A percentile compares a stretch with the other conserved stretches of the same genome.
These are phyloP conservation scores for Aphelenchoides fujianensis DNA, from an alignment of 1,140 invertebrate species.

Conservation along the genomic window DNA sequence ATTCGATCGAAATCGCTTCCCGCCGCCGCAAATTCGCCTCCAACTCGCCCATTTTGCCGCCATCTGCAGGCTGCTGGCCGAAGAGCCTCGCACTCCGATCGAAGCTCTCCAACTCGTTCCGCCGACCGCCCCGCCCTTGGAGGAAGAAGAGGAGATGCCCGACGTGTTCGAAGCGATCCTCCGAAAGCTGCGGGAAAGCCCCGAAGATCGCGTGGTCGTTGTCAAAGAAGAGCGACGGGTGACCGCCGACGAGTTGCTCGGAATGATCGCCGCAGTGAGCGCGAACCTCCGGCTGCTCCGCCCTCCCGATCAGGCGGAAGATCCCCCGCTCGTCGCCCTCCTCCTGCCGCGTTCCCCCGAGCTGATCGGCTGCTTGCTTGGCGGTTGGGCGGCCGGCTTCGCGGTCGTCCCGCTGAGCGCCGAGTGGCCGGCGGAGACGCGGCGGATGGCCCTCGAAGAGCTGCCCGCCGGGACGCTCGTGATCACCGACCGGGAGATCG, in stretches of 20 bases:
- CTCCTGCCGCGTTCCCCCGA: neutral
- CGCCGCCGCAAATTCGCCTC: neutral
- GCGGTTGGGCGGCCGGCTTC: neutral
- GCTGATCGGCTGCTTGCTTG: neutral
- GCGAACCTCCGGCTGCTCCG: neutral
- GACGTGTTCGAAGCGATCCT: neutral
- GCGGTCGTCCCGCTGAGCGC: neutral
- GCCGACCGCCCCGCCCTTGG: neutral
- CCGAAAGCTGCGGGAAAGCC: neutral
- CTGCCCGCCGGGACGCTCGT: slow-evolving; percentile 4
- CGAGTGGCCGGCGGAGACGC: slow-evolving; percentile 3
- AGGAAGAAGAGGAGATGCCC: neutral
- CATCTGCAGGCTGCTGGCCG: neutral
- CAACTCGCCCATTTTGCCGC: neutral
- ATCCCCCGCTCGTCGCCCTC: neutral
- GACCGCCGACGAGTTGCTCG: neutral
- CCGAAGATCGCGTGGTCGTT: neutral
- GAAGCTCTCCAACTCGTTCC: neutral
- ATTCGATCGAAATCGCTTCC: neutral
- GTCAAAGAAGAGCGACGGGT: neutral
- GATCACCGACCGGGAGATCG: neutral
- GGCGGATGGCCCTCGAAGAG: neutral
- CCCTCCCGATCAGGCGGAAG: too few species aligned
- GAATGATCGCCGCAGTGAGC: neutral
- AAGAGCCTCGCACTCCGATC: neutral